Conservation (phyloP, 2,888 invertebrate genomes). For the Diarsia rubi region DNA sequence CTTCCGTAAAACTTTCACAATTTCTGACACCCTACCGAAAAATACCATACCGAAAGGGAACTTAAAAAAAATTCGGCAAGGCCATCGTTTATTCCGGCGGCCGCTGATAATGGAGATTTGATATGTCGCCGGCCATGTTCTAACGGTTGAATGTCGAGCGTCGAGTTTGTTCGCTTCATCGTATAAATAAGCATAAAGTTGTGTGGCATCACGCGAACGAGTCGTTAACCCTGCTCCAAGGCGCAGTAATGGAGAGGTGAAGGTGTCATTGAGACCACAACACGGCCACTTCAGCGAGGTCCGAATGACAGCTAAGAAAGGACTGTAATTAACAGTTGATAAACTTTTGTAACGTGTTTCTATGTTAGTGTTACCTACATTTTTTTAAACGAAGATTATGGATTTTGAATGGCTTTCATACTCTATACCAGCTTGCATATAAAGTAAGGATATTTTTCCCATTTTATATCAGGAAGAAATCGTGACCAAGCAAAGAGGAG, state of each 20-base stretch:
- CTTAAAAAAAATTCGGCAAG: slow-evolving; percentile 60
- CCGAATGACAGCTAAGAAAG: slow-evolving; percentile 79
- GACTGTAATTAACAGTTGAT: slow-evolving; percentile 79
- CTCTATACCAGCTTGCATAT: neutral
- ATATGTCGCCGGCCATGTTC: slow-evolving; percentile 84
- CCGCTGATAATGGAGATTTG: slow-evolving; percentile 86
- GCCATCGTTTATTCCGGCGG: slow-evolving; percentile 68
- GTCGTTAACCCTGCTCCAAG: slow-evolving; percentile 87
- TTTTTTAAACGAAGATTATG: slow-evolving; percentile 22
- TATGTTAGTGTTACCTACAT: slow-evolving; percentile 47
- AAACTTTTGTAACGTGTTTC: slow-evolving; percentile 61
- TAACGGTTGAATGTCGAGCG: slow-evolving; percentile 82
- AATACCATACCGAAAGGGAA: slow-evolving; percentile 43
- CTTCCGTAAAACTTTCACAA: slow-evolving; percentile 23
- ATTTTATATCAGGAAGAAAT: neutral
- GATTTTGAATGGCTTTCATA: neutral
- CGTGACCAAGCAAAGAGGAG: neutral
- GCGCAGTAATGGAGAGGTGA: slow-evolving; percentile 85
- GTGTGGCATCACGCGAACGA: slow-evolving; percentile 86
- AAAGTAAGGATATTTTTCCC: neutral
- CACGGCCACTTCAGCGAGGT: slow-evolving; percentile 78
- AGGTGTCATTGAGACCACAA: slow-evolving; percentile 86
- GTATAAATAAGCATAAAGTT: slow-evolving; percentile 89
- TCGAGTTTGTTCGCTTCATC: slow-evolving; percentile 83
- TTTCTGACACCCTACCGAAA: slow-evolving; percentile 19